These are phyloP conservation scores for Drosophila paramelanica DNA, from an alignment of 2,888 invertebrate species.

Conservation along the genomic window DNA sequence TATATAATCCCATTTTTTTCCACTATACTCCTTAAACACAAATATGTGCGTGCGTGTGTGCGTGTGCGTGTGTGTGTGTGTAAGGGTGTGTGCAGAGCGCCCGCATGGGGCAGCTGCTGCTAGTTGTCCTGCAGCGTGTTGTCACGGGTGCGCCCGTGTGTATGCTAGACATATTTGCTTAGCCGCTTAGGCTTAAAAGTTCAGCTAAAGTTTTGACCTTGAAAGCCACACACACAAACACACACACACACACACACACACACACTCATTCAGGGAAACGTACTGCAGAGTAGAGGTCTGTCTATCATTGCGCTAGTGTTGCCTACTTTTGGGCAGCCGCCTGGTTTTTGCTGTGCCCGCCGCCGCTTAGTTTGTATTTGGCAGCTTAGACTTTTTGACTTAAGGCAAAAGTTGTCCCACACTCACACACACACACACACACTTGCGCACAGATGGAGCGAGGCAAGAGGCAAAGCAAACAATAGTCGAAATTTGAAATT, in stretches of 20 bases:
- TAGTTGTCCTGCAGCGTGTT: conserved; percentile 34
- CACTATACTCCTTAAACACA: not conserved
- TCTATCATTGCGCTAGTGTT: conserved; percentile 20
- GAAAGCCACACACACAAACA: conserved; percentile 34
- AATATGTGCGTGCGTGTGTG: not conserved
- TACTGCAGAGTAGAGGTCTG: conserved; percentile 1
- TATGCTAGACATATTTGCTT: conserved; percentile 55
- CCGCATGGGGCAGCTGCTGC: conserved; percentile 40
- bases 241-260: conserved; percentile 2
- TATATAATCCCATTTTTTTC: conserved; percentile 10
- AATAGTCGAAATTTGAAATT: conserved; percentile 77
- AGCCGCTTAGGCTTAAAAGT: conserved; percentile 60
- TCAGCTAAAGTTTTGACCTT: conserved; percentile 57
- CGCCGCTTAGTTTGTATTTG: conserved; percentile 39
- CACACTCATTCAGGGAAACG: not conserved
- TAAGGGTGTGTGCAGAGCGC: conserved; percentile 11
- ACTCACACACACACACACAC: conserved; percentile 14
- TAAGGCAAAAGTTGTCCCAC: conserved; percentile 56
- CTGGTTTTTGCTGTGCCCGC: conserved; percentile 11
- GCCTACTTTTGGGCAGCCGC: conserved; percentile 28
- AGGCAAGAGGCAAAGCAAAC: conserved; percentile 56
- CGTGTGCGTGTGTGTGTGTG: conserved; percentile 2
- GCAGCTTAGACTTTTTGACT: conserved; percentile 61
- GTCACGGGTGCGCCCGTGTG: conserved; percentile 32
- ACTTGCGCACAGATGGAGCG: conserved; percentile 7